Percentiles rank a stretch among this genome's conserved stretches.
These are phyloP conservation scores for Arion vulgaris DNA, from an alignment of 1,140 invertebrate species.

Conservation along the genomic window DNA sequence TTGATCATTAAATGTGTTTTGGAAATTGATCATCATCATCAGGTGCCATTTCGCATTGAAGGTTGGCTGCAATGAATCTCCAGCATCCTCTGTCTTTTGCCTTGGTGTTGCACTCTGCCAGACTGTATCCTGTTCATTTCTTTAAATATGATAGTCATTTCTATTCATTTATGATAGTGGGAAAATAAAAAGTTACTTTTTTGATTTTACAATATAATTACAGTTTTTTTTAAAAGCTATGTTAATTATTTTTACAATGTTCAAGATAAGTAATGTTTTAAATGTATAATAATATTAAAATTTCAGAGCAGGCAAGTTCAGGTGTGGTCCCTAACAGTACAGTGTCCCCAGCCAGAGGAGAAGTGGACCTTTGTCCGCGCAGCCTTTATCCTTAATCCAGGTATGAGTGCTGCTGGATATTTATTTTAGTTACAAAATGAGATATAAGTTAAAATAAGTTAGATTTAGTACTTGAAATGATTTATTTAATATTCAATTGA, in stretches of 20 bases:
- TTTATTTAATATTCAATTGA: not conserved
- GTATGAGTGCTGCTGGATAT: slow-evolving; percentile 38
- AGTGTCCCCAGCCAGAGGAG: slow-evolving; percentile 53
- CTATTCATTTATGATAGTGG: no score
- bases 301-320: slow-evolving; percentile 62
- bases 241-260: no score
- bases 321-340: slow-evolving; percentile 52
- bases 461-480: not conserved
- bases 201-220: no score
- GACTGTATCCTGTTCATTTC: no score
- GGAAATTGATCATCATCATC: no score
- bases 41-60: no score
- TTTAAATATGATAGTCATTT: no score
- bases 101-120: no score
- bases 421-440: not conserved
- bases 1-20: no score
- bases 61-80: no score
- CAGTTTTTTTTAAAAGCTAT: not conserved
- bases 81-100: no score
- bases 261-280: not conserved
- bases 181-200: no score
- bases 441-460: not conserved
- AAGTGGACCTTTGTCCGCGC: slow-evolving; percentile 59
- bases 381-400: slow-evolving; percentile 67
- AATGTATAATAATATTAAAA: not conserved